phyloP scores from a whole-genome alignment of 2,797 vertebrate species.

The Tadarida brasiliensis region DNA sequence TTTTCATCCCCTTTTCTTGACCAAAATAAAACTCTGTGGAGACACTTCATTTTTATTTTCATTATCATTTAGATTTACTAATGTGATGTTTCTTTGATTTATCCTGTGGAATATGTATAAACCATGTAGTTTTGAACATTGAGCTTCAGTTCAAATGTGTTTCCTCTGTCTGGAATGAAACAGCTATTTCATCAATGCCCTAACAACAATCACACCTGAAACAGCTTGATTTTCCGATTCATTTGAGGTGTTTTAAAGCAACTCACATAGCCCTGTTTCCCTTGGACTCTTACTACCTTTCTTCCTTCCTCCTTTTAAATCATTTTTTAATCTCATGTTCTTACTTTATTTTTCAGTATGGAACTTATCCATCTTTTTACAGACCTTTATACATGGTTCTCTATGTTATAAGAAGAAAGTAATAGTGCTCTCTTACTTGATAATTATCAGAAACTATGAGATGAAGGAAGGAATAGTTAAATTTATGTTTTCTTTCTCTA shows the following conservation, averaged over 20 bases:
- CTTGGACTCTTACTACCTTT: not conserved
- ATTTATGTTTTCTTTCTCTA: constrained; percentile 49
- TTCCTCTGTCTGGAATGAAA: not conserved
- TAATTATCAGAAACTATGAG: constrained; percentile 66
- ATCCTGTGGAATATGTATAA: not conserved
- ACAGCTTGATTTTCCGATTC: not conserved
- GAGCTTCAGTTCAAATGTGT: constrained; percentile 17
- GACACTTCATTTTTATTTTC: not conserved
- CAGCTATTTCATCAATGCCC: not conserved
- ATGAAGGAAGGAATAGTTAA: constrained; percentile 68
- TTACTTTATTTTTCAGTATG: constrained; percentile 44
- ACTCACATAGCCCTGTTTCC: not conserved
- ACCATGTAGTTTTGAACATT: not conserved
- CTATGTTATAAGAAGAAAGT: constrained; percentile 66
- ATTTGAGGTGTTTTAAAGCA: not conserved
- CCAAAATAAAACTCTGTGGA: constrained; percentile 56
- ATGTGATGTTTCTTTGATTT: not conserved
- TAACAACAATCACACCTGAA: not conserved
- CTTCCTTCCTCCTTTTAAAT: constrained; percentile 40
- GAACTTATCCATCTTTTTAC: constrained; percentile 28
- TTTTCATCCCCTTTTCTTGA: constrained; percentile 56
- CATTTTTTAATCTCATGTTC: constrained; percentile 37
- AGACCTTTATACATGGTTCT: constrained; percentile 57
- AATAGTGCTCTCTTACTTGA: constrained; percentile 48
- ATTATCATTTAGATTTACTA: not conserved